These are phyloP conservation scores for Characodon lateralis DNA, from an alignment of 2,797 vertebrate genomes.

Conservation along the genomic window DNA sequence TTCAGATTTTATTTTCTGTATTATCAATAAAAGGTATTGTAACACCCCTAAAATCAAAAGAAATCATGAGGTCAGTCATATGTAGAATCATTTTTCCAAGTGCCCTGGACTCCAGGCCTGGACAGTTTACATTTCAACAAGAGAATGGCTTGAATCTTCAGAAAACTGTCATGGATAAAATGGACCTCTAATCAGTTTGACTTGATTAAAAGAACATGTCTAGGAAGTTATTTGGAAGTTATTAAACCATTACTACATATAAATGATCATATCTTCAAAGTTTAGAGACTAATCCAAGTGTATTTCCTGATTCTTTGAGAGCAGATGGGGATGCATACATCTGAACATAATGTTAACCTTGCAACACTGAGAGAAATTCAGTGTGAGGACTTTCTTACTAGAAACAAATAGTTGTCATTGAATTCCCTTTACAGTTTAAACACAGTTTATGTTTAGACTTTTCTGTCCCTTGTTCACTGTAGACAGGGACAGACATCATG, in stretches of 20 bases:
- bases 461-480: neutral
- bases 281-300: neutral
- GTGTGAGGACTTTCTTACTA: neutral
- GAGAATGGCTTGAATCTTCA: neutral
- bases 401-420: neutral
- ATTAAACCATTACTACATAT: neutral
- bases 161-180: neutral
- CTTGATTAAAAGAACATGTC: neutral
- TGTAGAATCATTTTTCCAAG: neutral
- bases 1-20: neutral
- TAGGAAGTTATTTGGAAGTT: too few relatives aligned
- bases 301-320: conserved; percentile 2
- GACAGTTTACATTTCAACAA: conserved; percentile 7
- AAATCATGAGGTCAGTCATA: neutral
- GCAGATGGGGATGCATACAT: neutral
- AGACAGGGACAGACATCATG: neutral
- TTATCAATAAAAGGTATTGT: neutral
- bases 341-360: neutral
- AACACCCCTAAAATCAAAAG: neutral
- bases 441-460: neutral
- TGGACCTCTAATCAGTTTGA: neutral
- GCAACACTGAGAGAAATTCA: neutral
- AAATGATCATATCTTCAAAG: neutral
- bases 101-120: too few relatives aligned
- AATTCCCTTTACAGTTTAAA: neutral